Base-by-base conservation (phyloP, 2,888 invertebrate genomes). In the Octonoba sinensis region DNA sequence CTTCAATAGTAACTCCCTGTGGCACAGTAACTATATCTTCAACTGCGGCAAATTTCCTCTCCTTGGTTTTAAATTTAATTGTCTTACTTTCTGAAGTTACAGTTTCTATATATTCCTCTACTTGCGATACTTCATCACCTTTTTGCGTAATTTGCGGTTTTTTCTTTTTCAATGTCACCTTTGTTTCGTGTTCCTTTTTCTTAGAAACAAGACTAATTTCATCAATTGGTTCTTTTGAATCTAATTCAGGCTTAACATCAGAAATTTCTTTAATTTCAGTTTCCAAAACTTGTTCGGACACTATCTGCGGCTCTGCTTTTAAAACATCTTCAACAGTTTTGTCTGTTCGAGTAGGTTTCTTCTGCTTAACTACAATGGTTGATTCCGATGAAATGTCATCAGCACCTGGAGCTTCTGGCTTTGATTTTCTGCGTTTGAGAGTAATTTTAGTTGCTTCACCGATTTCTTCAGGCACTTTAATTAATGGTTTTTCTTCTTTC, bases 401-500 rank as follows among this genome's bases (percentile, higher is more conserved):
- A 6, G n/a, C 18, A 46, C 27, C 36, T 70, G 62, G 64, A 22
- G 6, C 22, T 72, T 74, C 44, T 22, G 82, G 83, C 18, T 79
- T 83, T 60, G 64, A 69, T 70, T 67, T 12, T 59, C 67, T 67
- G 15, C 36, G 51, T 46, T 69, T 71, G n/a, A 73, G 74, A 86
- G 86, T 85, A 24, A 78, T 83, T 27, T 46, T 57, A 18, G 73
- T 59, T 20, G 77, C 81, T 64, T 82, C 82, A 36, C 56, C 60
- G 64, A 49, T 65, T 65, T 65, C 49, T 64, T 20, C 16, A 20
- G 60, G 18, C 12, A 11, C 36, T 22, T 1, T n/a, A 27, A 8
- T 11, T 27, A 22, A 2, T n/a, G 44, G 4, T 62, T 4, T 44
- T 62, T 11, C 62, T 11, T 62, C 62, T 27, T 20, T 22, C 24